Evolutionary conservation across 2,113 vertebrate genomes (phyloP), one percentile per base, ranked within the genome.

Genomic region (Pongo pygmaeus): DNA sequence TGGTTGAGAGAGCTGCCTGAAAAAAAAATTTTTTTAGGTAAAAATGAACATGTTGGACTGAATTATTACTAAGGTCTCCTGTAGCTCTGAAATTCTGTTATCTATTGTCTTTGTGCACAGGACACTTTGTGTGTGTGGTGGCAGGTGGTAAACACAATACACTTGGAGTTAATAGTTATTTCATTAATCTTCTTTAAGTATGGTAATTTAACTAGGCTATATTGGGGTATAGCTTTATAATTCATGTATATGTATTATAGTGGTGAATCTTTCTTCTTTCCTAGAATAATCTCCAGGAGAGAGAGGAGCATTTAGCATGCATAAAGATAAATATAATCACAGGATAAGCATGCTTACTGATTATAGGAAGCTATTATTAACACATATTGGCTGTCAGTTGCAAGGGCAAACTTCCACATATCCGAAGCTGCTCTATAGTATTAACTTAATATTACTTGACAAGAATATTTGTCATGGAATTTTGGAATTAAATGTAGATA

Each of bases 361-460:
- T 91, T 92, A 96, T 91, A 32, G 94, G 93, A 97, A 94, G 97
- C 98, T 98, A 98, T 98, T 98, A 97, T 98, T 98, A 98, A 98
- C 96, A 94, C 55, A 96, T 52, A 1, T 97, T 96, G 91, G 70
- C 95, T 97, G 96, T 97, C 95, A 83, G 0, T 96, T 87, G 91
- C 98, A 98, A 98, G 98, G 98, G n/a, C 98, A 98, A 77, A 93
- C 40, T 2, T 77, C 96, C 93, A 94, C 30, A 70, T 85, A 78
- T 86, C 32, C 59, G 89, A 46, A 97, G 74, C 52, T 93, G 13
- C 78, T 85, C 64, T 90, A 4, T 93, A 79, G 22, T 93, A 79
- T 69, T 48, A 72, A 35, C 43, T 89, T 78, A 94, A 84, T 96
- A 38, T 89, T 91, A 61, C 78, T 91, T 95, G 18, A 87, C 64